Evolutionary conservation across 2,888 invertebrate genomes (phyloP), one percentile per base, ranked within the genome.

Genomic region (Ormia ochracea): DNA sequence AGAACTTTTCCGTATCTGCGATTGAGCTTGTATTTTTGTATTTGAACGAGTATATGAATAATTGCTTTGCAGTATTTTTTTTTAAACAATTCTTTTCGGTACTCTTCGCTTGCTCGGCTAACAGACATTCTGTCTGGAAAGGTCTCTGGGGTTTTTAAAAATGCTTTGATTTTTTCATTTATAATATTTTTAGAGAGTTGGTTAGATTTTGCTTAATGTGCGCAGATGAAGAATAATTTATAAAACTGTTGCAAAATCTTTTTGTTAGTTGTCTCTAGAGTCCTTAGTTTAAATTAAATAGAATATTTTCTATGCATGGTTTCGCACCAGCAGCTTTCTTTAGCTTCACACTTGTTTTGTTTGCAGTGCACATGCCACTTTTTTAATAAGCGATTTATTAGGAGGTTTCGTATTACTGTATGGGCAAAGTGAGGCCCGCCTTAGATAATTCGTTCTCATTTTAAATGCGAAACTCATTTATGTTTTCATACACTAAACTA

Each of bases 281-380:
- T 83, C 65, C 63, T 78, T 74, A 63, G 50, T 66, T 66, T 72
- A 33, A 54, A 38, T 74, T 63, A 59, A 74, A 48, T 48, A 48
- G 61, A 70, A 66, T 59, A 48, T 33, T 61, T 41, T 59, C 69
- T 36, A 17, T 59, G 43, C 19, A 52, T 45, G 19, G 36, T 19
- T 33, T 26, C 19, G 19, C 21, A 31, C 76, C 72, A 52, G 28
- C 69, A 52, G 78, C 79, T 82, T 17, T 36, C n/a, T 43, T 38
- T 52, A 4, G 7, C 10, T 87, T 86, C 85, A 85, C 86, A 87
- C 86, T 87, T 84, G 83, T 83, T 83, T 74, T 83, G 69, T 77
- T 72, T 41, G 58, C 38, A 63, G 56, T 56, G 33, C 88, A 88
- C 88, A 87, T 89, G 88, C 84, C 86, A 88, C 87, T 88, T 88